These are phyloP conservation scores for Eleutherodactylus coqui DNA, from an alignment of 2,797 vertebrate genomes.

Conservation along the genomic window DNA sequence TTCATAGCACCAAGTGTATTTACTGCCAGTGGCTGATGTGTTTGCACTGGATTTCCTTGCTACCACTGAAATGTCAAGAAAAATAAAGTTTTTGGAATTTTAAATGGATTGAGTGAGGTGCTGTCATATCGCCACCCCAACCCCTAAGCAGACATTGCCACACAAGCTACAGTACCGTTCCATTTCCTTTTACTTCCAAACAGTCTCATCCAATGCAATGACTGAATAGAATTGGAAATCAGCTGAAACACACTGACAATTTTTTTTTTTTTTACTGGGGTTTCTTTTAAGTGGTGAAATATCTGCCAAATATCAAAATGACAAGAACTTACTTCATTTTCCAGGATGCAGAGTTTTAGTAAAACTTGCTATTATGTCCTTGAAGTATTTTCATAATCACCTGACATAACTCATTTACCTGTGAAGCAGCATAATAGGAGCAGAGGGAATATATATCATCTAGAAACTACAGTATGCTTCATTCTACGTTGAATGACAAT, in stretches of 20 bases:
- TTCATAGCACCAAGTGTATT: too few relatives aligned
- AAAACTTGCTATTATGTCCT: slow-evolving; percentile 8
- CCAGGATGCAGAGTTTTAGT: background rate
- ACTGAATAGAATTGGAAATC: background rate
- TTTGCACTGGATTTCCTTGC: too few relatives aligned
- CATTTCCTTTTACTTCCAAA: too few relatives aligned
- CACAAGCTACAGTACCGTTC: too few relatives aligned
- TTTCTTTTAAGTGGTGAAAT: background rate
- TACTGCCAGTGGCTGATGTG: too few relatives aligned
- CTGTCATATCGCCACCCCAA: too few relatives aligned
- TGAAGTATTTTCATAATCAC: slow-evolving; percentile 5
- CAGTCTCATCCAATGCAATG: background rate
- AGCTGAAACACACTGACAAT: background rate
- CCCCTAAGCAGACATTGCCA: too few relatives aligned
- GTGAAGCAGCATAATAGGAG: slow-evolving; percentile 5
- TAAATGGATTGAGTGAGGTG: too few relatives aligned
- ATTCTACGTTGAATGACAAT: slow-evolving; percentile 1
- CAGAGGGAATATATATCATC: background rate
- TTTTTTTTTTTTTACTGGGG: background rate
- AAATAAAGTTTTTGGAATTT: too few relatives aligned
- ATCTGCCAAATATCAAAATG: background rate
- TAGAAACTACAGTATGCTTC: background rate
- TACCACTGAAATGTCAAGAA: too few relatives aligned
- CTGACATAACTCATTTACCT: background rate
- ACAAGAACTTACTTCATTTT: background rate